Conservation (phyloP, 2,113 vertebrate genomes). For the Microcebus lehilahytsara region DNA sequence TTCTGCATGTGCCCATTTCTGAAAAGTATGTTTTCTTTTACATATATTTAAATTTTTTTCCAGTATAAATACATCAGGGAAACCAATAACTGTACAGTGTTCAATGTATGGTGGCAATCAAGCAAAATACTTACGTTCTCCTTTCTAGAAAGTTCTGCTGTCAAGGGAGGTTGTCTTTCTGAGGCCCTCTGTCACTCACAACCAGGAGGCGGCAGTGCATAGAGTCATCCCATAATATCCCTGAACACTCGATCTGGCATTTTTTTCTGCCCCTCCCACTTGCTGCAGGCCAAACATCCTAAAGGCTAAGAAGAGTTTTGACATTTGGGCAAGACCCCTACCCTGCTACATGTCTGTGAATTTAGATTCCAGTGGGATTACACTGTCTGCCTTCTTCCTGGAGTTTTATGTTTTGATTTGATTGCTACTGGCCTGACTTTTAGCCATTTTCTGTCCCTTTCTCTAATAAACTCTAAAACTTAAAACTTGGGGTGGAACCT, state of each 20-base stretch:
- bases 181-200: background rate
- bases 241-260: background rate
- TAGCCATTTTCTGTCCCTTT: background rate
- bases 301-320: too few relatives aligned
- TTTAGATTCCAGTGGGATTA: background rate
- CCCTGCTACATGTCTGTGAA: fast-evolving
- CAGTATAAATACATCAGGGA: background rate
- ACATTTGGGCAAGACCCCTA: background rate
- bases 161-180: background rate
- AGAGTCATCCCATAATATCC: background rate
- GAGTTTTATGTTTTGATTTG: background rate
- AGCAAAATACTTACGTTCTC: background rate
- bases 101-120: fast-evolving
- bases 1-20: background rate
- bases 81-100: background rate
- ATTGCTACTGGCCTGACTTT: background rate
- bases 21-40: background rate
- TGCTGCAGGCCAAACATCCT: too few relatives aligned
- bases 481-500: background rate
- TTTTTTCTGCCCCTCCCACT: background rate
- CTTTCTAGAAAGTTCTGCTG: background rate
- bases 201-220: too few relatives aligned
- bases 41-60: background rate
- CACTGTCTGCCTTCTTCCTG: background rate
- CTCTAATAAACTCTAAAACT: background rate